Percentiles rank a stretch among this genome's conserved stretches.
These are phyloP conservation scores for Mesorhabditis spiculigera DNA, from an alignment of 2,888 invertebrate species.

Conservation along the genomic window DNA sequence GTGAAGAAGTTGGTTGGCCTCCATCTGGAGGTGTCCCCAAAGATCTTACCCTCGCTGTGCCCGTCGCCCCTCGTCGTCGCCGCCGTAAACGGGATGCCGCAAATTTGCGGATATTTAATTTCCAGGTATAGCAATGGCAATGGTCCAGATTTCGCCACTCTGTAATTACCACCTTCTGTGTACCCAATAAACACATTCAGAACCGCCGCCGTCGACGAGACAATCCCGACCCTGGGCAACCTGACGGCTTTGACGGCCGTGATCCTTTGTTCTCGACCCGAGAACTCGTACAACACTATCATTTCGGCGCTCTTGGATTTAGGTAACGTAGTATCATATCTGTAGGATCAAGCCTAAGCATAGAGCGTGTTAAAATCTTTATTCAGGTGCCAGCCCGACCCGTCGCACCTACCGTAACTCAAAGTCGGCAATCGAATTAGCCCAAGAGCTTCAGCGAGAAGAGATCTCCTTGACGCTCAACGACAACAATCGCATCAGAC, in stretches of 20 bases:
- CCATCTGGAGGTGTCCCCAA: constrained; percentile 14
- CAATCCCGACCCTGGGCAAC: constrained; percentile 22
- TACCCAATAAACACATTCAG: constrained; percentile 6
- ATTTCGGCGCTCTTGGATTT: background rate
- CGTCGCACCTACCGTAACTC: background rate
- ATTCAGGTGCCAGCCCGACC: constrained; percentile 1
- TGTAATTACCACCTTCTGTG: background rate
- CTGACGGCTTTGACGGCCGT: constrained; percentile 31
- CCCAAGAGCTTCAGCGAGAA: constrained; percentile 17
- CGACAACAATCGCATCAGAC: constrained; percentile 19
- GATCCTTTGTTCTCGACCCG: constrained; percentile 29
- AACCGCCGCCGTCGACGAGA: constrained; percentile 27
- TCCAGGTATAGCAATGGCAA: background rate
- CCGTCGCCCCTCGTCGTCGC: constrained; percentile 49
- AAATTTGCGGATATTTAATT: constrained; percentile 31
- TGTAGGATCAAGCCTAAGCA: background rate
- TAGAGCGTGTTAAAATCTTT: background rate
- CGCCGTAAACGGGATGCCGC: constrained; percentile 32
- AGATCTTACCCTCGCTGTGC: constrained; percentile 20
- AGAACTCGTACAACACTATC: constrained; percentile 24
- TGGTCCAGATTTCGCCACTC: background rate
- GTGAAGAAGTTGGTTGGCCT: constrained; percentile 33
- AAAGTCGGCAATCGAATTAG: constrained; percentile 23
- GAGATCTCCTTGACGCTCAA: constrained; percentile 24
- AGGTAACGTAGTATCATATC: background rate